Percentiles rank a stretch among this genome's conserved stretches.
Conservation (phyloP, 2,888 invertebrate genomes). For the Standfussiana lucernea region DNA sequence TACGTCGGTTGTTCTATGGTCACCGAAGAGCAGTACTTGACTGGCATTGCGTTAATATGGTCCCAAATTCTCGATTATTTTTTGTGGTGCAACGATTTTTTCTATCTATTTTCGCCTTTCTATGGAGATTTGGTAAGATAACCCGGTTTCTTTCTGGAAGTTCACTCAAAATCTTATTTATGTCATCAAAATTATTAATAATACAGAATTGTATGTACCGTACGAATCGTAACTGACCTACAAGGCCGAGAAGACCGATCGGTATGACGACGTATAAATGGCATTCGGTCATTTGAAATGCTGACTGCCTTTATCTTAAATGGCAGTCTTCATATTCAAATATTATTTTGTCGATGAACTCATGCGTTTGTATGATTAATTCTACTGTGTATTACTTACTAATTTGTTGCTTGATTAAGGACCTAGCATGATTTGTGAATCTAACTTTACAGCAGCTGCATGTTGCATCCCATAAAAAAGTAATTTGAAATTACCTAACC, state of each 20-base stretch:
- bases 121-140: slow-evolving; percentile 76
- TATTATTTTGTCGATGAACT: slow-evolving; percentile 46
- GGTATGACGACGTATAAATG: slow-evolving; percentile 60
- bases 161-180: background rate
- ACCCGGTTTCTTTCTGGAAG: background rate
- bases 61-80: slow-evolving; percentile 64
- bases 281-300: slow-evolving; percentile 53
- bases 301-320: slow-evolving; percentile 52
- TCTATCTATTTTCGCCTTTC: slow-evolving; percentile 61
- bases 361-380: slow-evolving; percentile 26
- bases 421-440: background rate
- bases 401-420: background rate
- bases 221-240: slow-evolving; percentile 62
- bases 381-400: slow-evolving; percentile 7
- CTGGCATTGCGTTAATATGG: slow-evolving; percentile 73
- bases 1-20: slow-evolving; percentile 66
- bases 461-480: background rate
- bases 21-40: slow-evolving; percentile 68
- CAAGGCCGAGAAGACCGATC: slow-evolving; percentile 62
- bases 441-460: background rate
- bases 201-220: slow-evolving; percentile 9
- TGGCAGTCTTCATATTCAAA: slow-evolving; percentile 34
- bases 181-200: background rate
- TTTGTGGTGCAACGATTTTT: slow-evolving; percentile 62
- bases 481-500: background rate